Base-by-base conservation (phyloP, 2,888 invertebrate species). In the Schizaphis graminum region DNA sequence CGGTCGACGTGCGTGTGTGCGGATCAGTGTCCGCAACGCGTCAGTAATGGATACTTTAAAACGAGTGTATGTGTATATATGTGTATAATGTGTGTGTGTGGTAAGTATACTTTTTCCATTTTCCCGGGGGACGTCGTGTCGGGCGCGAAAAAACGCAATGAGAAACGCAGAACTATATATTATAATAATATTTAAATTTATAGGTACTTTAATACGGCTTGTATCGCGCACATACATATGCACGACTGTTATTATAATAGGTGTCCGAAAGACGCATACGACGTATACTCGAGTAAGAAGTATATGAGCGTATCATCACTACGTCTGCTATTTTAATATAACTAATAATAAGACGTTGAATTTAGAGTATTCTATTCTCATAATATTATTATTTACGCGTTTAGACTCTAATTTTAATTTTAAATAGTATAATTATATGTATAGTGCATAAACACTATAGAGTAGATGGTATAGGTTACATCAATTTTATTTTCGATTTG, bases 1-100 rank as follows among this genome's bases (percentile, higher is more conserved):
- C 16, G 35, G 44, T 47, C 35, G 24, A 24, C 2, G 61, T 67
- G 90, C 10, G 85, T 44, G 56, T 24, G 56, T 49, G n/a, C 24
- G 91, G 84, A 85, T 91, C 84, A 57, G 86, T 86, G 57, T 91
- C 85, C 57, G 86, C 57, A 47, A n/a, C 86, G 86, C 57, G 57
- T 44, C 86, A 47, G 86, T 91, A 85, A 91, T 56, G 91, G 91
- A 91, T 91, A 91, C 91, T 91, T 91, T 91, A 44, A 91, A 91
- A 91, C 84, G 16, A 91, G 49, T 26, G 8, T 41, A 61, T 28
- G 2, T 26, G 1, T 53, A 53, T n/a, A 26, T n/a, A 11, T 7
- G 35, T 21, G 7, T 77, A 21, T 77, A 13, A 13, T 57, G 57
- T 26, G 57, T 57, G 57, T 57, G 57, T 56, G 16, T n/a, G 7